Base-by-base conservation (phyloP, 2,113 vertebrate genomes). In the Pseudolaguvia tuberculata region DNA sequence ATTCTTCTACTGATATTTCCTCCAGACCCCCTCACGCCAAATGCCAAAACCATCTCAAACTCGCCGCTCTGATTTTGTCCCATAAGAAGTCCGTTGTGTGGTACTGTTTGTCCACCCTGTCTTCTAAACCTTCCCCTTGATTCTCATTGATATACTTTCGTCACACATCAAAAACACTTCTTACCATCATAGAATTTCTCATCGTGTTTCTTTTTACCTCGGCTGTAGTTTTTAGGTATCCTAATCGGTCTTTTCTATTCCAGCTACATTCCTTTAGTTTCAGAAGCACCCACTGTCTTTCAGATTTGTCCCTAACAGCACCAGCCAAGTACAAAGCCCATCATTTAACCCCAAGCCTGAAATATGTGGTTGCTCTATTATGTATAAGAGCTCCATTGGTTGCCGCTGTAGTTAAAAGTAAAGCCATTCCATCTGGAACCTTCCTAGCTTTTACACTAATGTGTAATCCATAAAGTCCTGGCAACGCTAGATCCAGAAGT, bases 381-480 rank as follows among this genome's bases (percentile, higher is more conserved):
- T 67, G 63, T 50, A 50, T 50, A 0, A 50, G 25, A 4, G 62
- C 4, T 66, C 42, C 8, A 42, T 48, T 42, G 10, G 42, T 1
- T 0, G 42, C 21, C 8, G 8, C 13, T 48, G 15, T 18, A 48
- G 4, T 47, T 45, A 4, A 25, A 48, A 12, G 14, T 66, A 25
- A 27, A 66, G 45, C 12, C 48, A 67, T 20, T 11, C 45, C 2
- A 27, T 4, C 63, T 29, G 45, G 9, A 42, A 27, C 9, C 14
- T 50, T 23, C 27, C 9, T 67, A 29, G 45, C 45, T 29, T 48
- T 50, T 67, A 47, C 23, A 47, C n/a, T 47, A 48, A 67, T 29
- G 23, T 20, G 23, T 47, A 47, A 17, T 25, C 63, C 63, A 67
- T 67, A 29, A 67, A 50, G 42, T 50, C 63, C 48, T 67, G 45